A percentile compares a stretch with the other conserved stretches of the same genome.
These are phyloP conservation scores for Craseonycteris thonglongyai DNA, from an alignment of 2,113 vertebrate genomes.

Conservation along the genomic window DNA sequence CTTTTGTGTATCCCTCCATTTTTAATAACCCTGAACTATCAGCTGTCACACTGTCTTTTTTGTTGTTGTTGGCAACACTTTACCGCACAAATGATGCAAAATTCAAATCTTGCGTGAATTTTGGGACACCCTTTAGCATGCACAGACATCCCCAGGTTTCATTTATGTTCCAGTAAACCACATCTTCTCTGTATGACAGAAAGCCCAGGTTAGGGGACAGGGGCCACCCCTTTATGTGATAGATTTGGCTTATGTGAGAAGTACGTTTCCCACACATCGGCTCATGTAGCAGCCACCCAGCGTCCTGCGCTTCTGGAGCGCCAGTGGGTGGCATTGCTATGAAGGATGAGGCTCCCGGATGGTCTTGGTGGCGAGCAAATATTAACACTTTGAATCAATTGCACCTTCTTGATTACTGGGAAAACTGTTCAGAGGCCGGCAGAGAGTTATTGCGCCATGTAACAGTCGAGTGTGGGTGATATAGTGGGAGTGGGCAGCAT, in stretches of 20 bases:
- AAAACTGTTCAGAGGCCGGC: neutral
- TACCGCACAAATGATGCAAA: no score
- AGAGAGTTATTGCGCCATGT: neutral
- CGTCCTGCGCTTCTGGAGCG: neutral
- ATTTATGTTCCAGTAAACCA: neutral
- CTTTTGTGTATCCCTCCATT: no score
- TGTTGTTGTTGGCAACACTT: no score
- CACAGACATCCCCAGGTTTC: neutral
- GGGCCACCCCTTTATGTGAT: neutral
- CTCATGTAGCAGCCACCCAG: neutral
- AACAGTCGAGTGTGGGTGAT: neutral
- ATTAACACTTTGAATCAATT: constrained; percentile 60
- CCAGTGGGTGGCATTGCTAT: neutral
- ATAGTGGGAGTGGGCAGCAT: neutral
- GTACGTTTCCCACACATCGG: neutral
- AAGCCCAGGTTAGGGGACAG: neutral
- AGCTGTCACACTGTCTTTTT: no score
- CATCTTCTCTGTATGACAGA: neutral
- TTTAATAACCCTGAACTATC: no score
- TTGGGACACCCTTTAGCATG: no score
- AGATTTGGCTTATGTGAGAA: neutral
- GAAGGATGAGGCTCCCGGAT: neutral
- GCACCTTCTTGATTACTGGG: constrained; percentile 10
- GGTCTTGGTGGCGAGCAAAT: constrained; percentile 44
- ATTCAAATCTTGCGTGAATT: no score